phyloP scores from a whole-genome alignment of 2,888 invertebrate genomes.

The Tethea ocularis region DNA sequence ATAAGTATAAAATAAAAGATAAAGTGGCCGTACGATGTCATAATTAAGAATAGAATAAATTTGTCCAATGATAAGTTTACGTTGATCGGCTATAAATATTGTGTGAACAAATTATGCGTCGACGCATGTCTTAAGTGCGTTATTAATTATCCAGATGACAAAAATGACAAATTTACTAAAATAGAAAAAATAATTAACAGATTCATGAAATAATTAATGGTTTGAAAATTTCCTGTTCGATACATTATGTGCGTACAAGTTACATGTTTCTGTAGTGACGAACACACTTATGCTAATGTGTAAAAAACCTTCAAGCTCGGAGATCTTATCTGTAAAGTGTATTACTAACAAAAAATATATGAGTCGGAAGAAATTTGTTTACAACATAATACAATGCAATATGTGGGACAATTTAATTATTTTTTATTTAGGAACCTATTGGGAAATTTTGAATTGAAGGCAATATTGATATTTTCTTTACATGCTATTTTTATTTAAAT shows the following conservation, averaged over 20 bases:
- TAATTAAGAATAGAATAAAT: conserved; percentile 7
- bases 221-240: conserved; percentile 25
- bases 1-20: too few relatives aligned
- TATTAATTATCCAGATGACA: conserved; percentile 11
- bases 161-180: conserved; percentile 14
- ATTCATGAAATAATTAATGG: conserved; percentile 19
- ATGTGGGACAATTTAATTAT: background rate
- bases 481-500: too few relatives aligned
- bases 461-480: too few relatives aligned
- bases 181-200: conserved; percentile 12
- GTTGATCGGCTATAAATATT: conserved; percentile 9
- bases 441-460: too few relatives aligned
- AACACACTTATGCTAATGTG: conserved; percentile 3
- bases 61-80: background rate
- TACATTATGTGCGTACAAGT: conserved; percentile 28
- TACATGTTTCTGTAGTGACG: conserved; percentile 9
- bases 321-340: conserved; percentile 6
- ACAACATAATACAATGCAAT: background rate
- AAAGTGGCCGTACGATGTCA: background rate
- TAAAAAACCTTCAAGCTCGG: background rate
- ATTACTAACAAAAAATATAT: conserved; percentile 1
- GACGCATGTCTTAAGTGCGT: conserved; percentile 14
- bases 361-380: conserved; percentile 10
- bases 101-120: conserved; percentile 18
- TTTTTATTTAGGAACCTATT: too few relatives aligned